Evolutionary conservation across 2,888 invertebrate species (phyloP), one percentile per base, ranked within the genome.

Genomic region (Crematogaster levior): DNA sequence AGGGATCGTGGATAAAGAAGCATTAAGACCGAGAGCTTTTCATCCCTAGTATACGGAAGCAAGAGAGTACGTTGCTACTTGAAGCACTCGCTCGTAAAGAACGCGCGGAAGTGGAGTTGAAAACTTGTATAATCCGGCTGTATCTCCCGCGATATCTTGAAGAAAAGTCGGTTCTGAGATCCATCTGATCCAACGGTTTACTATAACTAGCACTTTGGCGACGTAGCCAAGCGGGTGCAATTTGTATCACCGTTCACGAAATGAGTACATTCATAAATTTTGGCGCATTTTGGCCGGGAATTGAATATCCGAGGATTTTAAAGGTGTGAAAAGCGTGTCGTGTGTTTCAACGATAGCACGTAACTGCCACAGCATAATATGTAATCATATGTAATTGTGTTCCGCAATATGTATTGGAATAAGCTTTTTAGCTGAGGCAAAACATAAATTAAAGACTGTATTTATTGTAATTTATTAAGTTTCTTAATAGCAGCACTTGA

Each of bases 111-210:
- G 72, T 53, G 66, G 51, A 70, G 82, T 75, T 81, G 84, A 70
- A 77, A 85, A 88, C 60, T 86, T 85, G 74, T 85, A 85, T 87
- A 86, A 88, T 85, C 82, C 74, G 68, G 43, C 81, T 87, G 73
- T 73, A 73, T 58, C 73, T 70, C 27, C 51, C 72, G 40, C 18
- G 75, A 84, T 80, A 86, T 43, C 81, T 80, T 30, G 27, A 7
- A 34, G 60, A 48, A 53, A 63, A 40, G 66, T 77, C 68, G 40
- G 73, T 4, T 51, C 60, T 58, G 73, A 79, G 63, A 58, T 79
- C 18, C 65, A 46, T 65, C 51, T 46, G 24, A 70, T 77, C 53
- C 68, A 68, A 68, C 77, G 5, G 34, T 40, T 68, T 51, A 30
- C 21, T 66, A 53, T 68, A 77, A 77, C 68, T 56, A 68, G 53